Evolutionary conservation across 2,888 invertebrate genomes (phyloP).

Genomic region (Melangyna quadrimaculata): DNA sequence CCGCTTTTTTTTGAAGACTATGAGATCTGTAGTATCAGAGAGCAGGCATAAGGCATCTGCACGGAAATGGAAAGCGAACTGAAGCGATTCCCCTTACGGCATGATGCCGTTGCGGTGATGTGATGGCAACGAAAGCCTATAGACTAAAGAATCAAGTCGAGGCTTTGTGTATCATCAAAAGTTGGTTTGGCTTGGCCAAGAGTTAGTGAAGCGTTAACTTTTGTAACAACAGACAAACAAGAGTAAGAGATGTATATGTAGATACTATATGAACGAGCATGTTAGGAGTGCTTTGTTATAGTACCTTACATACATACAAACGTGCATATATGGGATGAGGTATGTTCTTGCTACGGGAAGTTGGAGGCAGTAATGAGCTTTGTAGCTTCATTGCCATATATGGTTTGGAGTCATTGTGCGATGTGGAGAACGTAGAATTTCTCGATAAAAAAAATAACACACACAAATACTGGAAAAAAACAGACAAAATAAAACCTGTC

Average conservation of each 20-base stretch:
- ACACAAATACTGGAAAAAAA: neutral
- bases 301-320: too few species aligned
- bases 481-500: neutral
- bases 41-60: neutral
- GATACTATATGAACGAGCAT: neutral
- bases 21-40: neutral
- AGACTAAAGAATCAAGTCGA: neutral
- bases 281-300: neutral
- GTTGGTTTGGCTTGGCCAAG: constrained; percentile 5
- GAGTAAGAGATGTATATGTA: neutral
- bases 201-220: constrained; percentile 58
- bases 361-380: constrained; percentile 59
- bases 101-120: neutral
- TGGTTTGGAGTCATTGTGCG: constrained; percentile 30
- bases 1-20: neutral
- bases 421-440: neutral
- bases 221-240: constrained; percentile 37
- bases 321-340: neutral
- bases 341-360: constrained; percentile 29
- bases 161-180: constrained; percentile 10
- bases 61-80: constrained; percentile 59
- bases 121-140: neutral
- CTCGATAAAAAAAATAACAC: neutral
- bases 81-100: neutral
- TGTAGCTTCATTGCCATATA: constrained; percentile 38